Evolutionary conservation across 2,113 vertebrate species (phyloP).

Genomic region (Panthera leo): DNA sequence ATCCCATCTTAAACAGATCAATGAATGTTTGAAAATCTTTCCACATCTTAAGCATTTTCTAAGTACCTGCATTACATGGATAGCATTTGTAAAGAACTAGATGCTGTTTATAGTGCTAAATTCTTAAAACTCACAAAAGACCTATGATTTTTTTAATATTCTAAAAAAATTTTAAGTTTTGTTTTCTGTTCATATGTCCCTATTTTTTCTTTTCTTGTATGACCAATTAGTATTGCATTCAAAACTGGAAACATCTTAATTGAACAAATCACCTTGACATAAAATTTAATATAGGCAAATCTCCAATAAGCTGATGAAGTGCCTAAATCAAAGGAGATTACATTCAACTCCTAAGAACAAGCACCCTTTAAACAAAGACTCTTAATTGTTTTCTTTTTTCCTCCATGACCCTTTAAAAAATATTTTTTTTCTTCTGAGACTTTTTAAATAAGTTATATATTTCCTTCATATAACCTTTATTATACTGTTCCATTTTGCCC

Average conservation of each 20-base stretch:
- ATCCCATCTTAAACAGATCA: background rate
- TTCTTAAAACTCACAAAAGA: slow-evolving; percentile 47
- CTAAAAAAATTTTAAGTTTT: background rate
- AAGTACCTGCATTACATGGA: background rate
- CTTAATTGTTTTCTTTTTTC: background rate
- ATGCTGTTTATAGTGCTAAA: background rate
- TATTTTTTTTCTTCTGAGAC: background rate
- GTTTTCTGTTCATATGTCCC: background rate
- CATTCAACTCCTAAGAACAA: slow-evolving; percentile 35
- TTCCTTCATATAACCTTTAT: slow-evolving; percentile 16
- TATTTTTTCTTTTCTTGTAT: slow-evolving; percentile 33
- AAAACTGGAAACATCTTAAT: slow-evolving; percentile 39
- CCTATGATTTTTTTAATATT: background rate
- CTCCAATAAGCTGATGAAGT: slow-evolving; percentile 48
- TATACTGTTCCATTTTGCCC: background rate
- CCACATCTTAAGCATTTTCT: slow-evolving; percentile 18
- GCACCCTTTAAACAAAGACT: slow-evolving; percentile 46
- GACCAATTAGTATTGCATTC: slow-evolving; percentile 37
- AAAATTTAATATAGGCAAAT: slow-evolving; percentile 45
- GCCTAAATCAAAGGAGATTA: slow-evolving; percentile 49
- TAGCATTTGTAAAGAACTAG: slow-evolving; percentile 7
- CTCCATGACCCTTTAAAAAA: slow-evolving; percentile 17
- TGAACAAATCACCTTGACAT: slow-evolving; percentile 34
- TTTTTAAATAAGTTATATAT: background rate
- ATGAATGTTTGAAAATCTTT: slow-evolving; percentile 36